Evolutionary conservation across 64 coral and sea anemone genomes (phyloP).

Genomic region (Dendronephthya gigantea): DNA sequence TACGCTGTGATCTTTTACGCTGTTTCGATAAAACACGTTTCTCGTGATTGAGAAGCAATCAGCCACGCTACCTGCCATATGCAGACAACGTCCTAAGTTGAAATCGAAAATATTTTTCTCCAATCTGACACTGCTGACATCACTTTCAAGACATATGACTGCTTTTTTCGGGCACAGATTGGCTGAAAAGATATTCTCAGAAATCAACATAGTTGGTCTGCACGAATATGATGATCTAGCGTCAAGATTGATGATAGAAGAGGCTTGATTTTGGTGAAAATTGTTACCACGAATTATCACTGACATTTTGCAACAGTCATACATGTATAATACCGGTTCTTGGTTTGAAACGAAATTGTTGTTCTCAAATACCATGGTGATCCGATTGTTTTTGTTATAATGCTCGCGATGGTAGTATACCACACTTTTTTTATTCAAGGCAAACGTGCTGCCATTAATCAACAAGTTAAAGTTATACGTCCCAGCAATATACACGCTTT

Average conservation of each 20-base stretch:
- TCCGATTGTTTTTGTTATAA: neutral
- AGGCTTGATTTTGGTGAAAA: too few relatives aligned
- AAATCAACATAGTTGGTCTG: neutral
- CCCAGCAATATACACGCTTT: slow-evolving; percentile 11
- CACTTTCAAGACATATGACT: slow-evolving; percentile 12
- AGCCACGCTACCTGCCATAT: slow-evolving; percentile 13
- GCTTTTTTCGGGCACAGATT: slow-evolving; percentile 37
- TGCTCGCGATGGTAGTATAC: neutral
- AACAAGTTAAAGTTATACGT: neutral
- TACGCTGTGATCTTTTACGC: neutral
- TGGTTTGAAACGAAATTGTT: slow-evolving; percentile 36
- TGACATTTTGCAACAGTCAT: neutral
- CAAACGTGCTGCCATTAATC: neutral
- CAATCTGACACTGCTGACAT: neutral
- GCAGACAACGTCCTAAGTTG: slow-evolving; percentile 31
- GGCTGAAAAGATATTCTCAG: slow-evolving; percentile 24
- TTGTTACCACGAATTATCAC: too few relatives aligned
- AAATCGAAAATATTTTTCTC: slow-evolving; percentile 31
- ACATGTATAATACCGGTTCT: slow-evolving; percentile 25
- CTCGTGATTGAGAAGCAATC: neutral
- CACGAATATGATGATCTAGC: neutral
- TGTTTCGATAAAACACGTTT: slow-evolving; percentile 38
- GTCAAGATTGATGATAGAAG: too few relatives aligned
- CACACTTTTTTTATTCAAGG: slow-evolving; percentile 28
- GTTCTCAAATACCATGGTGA: slow-evolving; percentile 2